Percentiles rank a stretch among this genome's conserved stretches.
Conservation (phyloP, 2,113 vertebrate genomes). For the Cepphus grylle region DNA sequence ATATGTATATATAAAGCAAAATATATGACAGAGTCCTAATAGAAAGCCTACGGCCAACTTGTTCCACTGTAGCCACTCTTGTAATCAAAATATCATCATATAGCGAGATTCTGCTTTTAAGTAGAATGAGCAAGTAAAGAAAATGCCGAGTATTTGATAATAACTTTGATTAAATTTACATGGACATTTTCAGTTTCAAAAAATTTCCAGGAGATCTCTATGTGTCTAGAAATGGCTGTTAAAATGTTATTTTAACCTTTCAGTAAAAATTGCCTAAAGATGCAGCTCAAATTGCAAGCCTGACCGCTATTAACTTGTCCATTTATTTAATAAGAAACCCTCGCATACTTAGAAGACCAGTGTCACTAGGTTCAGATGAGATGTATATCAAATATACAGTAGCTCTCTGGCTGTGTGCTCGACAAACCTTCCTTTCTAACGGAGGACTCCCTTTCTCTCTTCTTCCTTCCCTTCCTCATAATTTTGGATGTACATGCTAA, state of each 20-base stretch:
- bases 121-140: background rate
- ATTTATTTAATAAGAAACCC: background rate
- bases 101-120: background rate
- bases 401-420: background rate
- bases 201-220: background rate
- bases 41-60: background rate
- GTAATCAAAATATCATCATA: background rate
- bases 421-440: background rate
- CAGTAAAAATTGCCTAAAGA: background rate
- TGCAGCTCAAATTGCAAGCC: background rate
- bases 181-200: background rate
- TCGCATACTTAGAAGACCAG: background rate
- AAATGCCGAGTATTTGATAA: background rate
- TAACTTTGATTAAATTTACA: background rate
- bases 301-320: background rate
- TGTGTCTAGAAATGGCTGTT: background rate
- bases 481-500: background rate
- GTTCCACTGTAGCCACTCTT: background rate
- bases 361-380: background rate
- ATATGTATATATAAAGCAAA: background rate
- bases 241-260: background rate
- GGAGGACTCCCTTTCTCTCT: background rate
- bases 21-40: background rate
- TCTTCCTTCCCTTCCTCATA: background rate
- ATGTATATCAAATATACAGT: background rate